Evolutionary conservation across 1,140 invertebrate species (phyloP).

Genomic region (Pachypsylla venusta): DNA sequence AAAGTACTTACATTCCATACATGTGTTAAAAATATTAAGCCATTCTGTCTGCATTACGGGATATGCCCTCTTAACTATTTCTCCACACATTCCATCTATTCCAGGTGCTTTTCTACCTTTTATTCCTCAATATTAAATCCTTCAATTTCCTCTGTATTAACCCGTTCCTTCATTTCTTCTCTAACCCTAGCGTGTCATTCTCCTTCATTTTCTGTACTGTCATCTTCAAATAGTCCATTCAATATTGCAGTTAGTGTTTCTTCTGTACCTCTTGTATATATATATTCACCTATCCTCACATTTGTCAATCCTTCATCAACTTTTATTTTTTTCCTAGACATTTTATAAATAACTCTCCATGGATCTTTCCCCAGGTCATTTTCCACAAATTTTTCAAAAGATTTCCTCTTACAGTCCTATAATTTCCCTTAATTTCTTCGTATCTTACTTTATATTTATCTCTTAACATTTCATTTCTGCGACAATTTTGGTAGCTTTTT

Average conservation of each 20-base stretch:
- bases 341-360: constrained; percentile 7
- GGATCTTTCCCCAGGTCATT: not conserved
- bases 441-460: not conserved
- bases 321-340: constrained; percentile 4
- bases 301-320: not conserved
- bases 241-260: not conserved
- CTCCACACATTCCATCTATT: not conserved
- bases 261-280: not conserved
- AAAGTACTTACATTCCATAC: not conserved
- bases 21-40: not conserved
- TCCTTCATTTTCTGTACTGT: not conserved
- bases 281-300: not conserved
- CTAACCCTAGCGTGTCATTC: not conserved
- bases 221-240: not conserved
- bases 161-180: not conserved
- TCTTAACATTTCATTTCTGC: not conserved
- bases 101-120: not conserved
- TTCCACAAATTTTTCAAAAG: not conserved
- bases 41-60: not conserved
- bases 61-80: not conserved
- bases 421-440: not conserved
- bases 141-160: not conserved
- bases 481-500: not conserved
- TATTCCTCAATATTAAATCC: not conserved
- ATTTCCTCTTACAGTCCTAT: not conserved